Conservation (phyloP, 2,797 vertebrate genomes). For the Enteromius afrohamiltoni region DNA sequence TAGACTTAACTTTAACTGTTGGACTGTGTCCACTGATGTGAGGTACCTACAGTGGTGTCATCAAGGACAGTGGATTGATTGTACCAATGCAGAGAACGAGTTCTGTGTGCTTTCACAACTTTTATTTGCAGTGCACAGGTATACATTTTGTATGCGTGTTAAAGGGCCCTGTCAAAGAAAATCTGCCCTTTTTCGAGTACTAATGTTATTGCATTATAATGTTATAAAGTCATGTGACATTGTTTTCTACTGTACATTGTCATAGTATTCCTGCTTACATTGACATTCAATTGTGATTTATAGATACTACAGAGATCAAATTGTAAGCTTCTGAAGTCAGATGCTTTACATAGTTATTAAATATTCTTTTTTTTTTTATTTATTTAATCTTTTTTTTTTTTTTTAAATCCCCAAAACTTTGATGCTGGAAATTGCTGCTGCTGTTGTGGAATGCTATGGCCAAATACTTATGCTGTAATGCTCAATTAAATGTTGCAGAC, state of each 20-base stretch:
- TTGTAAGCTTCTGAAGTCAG: slow-evolving; percentile 65
- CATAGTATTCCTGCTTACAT: slow-evolving; percentile 53
- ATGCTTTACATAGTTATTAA: slow-evolving; percentile 72
- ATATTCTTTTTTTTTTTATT: slow-evolving; percentile 57
- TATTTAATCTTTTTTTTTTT: slow-evolving; percentile 14
- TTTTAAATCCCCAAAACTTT: slow-evolving; percentile 43
- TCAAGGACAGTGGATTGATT: slow-evolving; percentile 44
- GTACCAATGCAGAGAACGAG: slow-evolving; percentile 30
- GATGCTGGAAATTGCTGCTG: slow-evolving; percentile 5
- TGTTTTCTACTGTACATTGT: slow-evolving; percentile 61
- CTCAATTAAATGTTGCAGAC: slow-evolving; percentile 4
- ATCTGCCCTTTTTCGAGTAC: slow-evolving; percentile 53
- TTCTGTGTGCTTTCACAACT: slow-evolving; percentile 40
- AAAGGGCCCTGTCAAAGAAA: slow-evolving; percentile 44
- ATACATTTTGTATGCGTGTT: slow-evolving; percentile 61
- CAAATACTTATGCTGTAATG: slow-evolving; percentile 14
- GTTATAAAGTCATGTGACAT: slow-evolving; percentile 49
- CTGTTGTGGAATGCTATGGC: background rate
- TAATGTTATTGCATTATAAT: slow-evolving; percentile 60
- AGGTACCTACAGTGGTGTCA: slow-evolving; percentile 49
- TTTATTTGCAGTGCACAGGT: slow-evolving; percentile 61
- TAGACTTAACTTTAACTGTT: slow-evolving; percentile 44
- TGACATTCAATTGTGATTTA: slow-evolving; percentile 55
- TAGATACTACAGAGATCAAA: slow-evolving; percentile 56
- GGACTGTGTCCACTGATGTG: slow-evolving; percentile 55